Percentiles rank a stretch among this genome's conserved stretches.
These are phyloP conservation scores for Archivesica marissinica DNA, from an alignment of 1,140 invertebrate species.

Conservation along the genomic window DNA sequence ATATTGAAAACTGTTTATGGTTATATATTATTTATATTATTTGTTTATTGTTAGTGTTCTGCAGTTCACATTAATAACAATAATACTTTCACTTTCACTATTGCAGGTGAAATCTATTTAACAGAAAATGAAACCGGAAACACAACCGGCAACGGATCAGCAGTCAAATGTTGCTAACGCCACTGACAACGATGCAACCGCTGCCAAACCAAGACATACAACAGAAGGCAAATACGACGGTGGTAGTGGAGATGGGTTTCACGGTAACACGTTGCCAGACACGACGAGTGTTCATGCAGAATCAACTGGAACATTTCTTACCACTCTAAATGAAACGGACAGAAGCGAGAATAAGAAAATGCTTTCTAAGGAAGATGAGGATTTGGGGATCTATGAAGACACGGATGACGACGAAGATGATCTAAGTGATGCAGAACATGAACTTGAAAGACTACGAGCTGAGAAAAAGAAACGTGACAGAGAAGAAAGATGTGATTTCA, in stretches of 20 bases:
- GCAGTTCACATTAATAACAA: too few relatives aligned
- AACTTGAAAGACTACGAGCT: constrained; percentile 39
- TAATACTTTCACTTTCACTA: not conserved
- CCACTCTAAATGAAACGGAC: not conserved
- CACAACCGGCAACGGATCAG: not conserved
- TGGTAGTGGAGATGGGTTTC: constrained; percentile 8
- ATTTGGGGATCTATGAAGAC: constrained; percentile 53
- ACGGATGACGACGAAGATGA: constrained; percentile 30
- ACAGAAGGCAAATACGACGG: too few relatives aligned
- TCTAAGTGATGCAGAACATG: constrained; percentile 35
- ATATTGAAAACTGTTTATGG: too few relatives aligned
- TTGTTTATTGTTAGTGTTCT: too few relatives aligned
- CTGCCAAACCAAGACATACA: too few relatives aligned
- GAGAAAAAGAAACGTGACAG: constrained; percentile 41
- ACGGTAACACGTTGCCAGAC: not conserved
- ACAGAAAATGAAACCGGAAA: not conserved
- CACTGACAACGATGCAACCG: not conserved
- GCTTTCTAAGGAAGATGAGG: constrained; percentile 22
- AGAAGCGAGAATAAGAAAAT: not conserved
- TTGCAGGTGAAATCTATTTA: not conserved
- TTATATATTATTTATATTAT: too few relatives aligned
- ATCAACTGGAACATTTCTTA: constrained; percentile 7
- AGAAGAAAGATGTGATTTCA: constrained; percentile 3
- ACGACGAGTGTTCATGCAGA: not conserved
- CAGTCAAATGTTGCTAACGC: not conserved